phyloP scores from a whole-genome alignment of 2,888 invertebrate species.

The Cantharis lateralis region DNA sequence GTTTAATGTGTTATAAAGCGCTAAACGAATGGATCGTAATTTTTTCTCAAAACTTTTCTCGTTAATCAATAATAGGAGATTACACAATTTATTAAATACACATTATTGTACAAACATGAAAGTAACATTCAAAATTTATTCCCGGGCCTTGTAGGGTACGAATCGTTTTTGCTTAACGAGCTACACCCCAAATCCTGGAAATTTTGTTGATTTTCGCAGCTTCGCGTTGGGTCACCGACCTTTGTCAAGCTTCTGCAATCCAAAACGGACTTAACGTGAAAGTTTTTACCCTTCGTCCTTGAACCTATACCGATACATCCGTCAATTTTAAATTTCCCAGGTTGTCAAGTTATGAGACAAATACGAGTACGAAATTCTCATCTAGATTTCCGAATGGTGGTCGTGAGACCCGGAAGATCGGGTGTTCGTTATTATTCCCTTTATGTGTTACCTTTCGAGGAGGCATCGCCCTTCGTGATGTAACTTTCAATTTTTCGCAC shows the following conservation, averaged over 20 bases:
- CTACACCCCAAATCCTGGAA: conserved; percentile 31
- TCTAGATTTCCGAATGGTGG: conserved; percentile 14
- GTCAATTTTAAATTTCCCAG: conserved; percentile 14
- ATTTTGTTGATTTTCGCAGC: conserved; percentile 31
- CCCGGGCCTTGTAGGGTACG: conserved; percentile 17
- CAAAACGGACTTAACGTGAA: conserved; percentile 22
- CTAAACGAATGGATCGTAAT: neutral
- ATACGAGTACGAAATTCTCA: conserved; percentile 28
- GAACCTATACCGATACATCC: conserved; percentile 9
- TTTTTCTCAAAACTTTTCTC: neutral
- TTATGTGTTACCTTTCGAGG: conserved; percentile 20
- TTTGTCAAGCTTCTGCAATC: conserved; percentile 20
- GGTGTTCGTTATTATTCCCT: conserved; percentile 31
- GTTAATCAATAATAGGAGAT: neutral
- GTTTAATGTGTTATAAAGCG: neutral
- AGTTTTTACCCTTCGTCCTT: conserved; percentile 19
- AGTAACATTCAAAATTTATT: conserved; percentile 1
- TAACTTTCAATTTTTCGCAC: conserved; percentile 23
- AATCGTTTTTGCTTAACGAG: conserved; percentile 26
- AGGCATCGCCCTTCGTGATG: conserved; percentile 20
- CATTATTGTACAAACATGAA: conserved; percentile 2
- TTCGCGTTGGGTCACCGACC: conserved; percentile 26
- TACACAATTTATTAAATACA: neutral
- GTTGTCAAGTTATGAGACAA: conserved; percentile 31
- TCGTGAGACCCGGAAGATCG: conserved; percentile 34